A percentile compares a stretch with the other conserved stretches of the same genome.
phyloP scores from a whole-genome alignment of 2,113 vertebrate species.

The Edolisoma coerulescens region DNA sequence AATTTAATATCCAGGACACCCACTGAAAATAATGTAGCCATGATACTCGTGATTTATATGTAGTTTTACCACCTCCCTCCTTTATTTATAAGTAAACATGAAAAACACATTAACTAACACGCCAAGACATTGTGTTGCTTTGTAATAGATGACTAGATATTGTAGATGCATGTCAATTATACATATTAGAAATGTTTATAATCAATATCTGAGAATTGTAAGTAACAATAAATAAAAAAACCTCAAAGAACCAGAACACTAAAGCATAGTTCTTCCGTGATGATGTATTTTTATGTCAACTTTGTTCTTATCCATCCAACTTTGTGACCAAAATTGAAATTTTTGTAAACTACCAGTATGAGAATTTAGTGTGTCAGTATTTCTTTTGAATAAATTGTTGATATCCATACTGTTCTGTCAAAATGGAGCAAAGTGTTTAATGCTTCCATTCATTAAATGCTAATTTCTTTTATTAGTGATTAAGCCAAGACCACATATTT shows the following conservation, averaged over 20 bases:
- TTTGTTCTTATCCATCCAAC: neutral
- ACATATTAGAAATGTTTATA: neutral
- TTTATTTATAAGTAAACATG: neutral
- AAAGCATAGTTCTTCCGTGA: neutral
- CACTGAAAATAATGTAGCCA: neutral
- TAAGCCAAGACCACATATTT: neutral
- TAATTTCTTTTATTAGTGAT: conserved; percentile 19
- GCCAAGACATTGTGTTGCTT: neutral
- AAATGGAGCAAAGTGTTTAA: neutral
- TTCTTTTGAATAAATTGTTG: neutral
- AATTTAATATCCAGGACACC: neutral
- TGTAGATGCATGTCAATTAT: neutral
- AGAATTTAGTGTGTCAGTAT: neutral
- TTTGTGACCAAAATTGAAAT: neutral
- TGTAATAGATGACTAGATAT: neutral
- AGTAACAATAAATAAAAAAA: neutral
- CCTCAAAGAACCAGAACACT: fast-evolving
- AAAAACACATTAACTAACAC: neutral
- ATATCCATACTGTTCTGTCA: neutral
- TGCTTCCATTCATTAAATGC: neutral
- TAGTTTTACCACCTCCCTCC: neutral
- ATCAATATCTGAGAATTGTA: neutral
- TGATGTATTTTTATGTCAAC: neutral
- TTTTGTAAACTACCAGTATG: neutral
- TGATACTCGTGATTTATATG: neutral